Evolutionary conservation across 2,113 vertebrate genomes (phyloP).

Genomic region (Noturus placidus): DNA sequence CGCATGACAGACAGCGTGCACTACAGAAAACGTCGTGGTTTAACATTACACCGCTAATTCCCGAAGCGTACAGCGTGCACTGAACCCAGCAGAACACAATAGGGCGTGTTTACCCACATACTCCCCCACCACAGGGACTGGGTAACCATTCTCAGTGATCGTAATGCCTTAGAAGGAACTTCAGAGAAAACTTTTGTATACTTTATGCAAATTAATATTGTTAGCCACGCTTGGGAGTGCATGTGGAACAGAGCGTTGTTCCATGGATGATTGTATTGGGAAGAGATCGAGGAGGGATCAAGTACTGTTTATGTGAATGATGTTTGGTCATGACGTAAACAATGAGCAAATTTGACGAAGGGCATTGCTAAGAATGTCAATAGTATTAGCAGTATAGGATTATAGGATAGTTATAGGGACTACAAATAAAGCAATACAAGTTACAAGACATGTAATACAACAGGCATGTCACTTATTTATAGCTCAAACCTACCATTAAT

Average conservation of each 20-base stretch:
- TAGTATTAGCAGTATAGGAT: background rate
- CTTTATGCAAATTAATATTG: background rate
- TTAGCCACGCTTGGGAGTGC: background rate
- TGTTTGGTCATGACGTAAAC: background rate
- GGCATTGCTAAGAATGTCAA: background rate
- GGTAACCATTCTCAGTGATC: background rate
- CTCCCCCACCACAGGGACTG: background rate
- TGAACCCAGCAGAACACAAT: constrained; percentile 15
- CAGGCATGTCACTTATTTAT: background rate
- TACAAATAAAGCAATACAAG: background rate
- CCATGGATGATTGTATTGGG: background rate
- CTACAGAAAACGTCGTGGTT: background rate
- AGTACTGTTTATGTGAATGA: background rate
- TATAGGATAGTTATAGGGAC: no score
- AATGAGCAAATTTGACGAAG: background rate
- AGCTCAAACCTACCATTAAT: background rate
- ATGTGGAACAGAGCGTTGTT: background rate
- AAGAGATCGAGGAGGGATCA: background rate
- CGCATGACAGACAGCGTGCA: background rate
- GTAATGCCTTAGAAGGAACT: background rate
- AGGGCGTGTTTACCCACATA: background rate
- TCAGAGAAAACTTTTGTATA: constrained; percentile 1
- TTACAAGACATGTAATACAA: background rate
- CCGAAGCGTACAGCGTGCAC: background rate
- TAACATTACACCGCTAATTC: constrained; percentile 6